Percentiles rank a stretch among this genome's conserved stretches.
phyloP scores from a whole-genome alignment of 2,797 vertebrate genomes.

The Muscicapa comitata region DNA sequence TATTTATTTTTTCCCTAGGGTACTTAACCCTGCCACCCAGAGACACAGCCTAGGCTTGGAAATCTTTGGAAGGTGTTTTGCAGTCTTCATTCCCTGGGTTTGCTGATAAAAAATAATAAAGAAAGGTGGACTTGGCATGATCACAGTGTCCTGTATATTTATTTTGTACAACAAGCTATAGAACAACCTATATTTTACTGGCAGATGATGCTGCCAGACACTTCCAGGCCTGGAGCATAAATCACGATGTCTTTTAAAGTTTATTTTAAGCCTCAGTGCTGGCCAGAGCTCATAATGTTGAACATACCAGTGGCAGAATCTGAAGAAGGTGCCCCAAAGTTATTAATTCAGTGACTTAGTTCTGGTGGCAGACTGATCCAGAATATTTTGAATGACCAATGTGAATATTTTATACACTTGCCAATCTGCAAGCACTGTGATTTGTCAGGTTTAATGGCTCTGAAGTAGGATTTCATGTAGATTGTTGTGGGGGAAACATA shows the following conservation, averaged over 20 bases:
- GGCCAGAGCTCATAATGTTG: background rate
- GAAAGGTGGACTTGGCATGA: background rate
- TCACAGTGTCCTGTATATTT: background rate
- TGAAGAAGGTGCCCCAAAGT: background rate
- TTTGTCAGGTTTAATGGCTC: background rate
- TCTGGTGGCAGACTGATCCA: background rate
- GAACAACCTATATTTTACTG: background rate
- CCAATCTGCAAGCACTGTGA: background rate
- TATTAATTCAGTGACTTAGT: background rate
- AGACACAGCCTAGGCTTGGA: background rate
- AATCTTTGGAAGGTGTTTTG: background rate
- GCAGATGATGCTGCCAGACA: background rate
- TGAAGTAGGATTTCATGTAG: background rate
- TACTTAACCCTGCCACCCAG: background rate
- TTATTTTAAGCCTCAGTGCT: background rate
- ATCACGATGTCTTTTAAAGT: background rate
- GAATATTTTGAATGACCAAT: background rate
- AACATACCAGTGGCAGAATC: background rate
- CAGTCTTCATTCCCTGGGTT: background rate
- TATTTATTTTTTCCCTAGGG: background rate
- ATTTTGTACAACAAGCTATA: background rate
- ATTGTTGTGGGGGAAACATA: background rate
- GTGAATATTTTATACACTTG: background rate
- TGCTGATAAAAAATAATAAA: background rate
- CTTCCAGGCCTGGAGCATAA: background rate